Conservation (phyloP, 1,140 invertebrate species). For the Sarcophaga peregrina region DNA sequence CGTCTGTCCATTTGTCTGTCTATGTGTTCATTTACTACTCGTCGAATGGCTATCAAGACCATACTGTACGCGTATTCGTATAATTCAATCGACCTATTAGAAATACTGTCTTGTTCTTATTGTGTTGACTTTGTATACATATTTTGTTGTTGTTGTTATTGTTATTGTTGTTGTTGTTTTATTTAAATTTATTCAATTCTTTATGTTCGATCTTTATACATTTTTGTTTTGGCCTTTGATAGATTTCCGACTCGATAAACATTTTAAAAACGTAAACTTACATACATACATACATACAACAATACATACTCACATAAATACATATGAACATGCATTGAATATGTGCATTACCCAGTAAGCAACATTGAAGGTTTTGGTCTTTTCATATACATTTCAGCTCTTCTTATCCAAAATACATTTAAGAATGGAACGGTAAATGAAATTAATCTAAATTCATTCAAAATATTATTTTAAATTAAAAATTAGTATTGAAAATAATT, state of each 20-base stretch:
- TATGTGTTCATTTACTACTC: not conserved
- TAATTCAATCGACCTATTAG: constrained; percentile 4
- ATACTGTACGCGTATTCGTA: constrained; percentile 5
- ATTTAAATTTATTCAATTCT: constrained; percentile 25
- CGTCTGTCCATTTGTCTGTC: not conserved
- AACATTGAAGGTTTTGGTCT: not conserved
- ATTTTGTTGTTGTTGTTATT: not conserved
- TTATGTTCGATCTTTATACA: constrained; percentile 25
- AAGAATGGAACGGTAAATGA: too few relatives aligned
- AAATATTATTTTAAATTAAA: too few relatives aligned
- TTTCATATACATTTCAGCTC: too few relatives aligned
- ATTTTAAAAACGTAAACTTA: not conserved
- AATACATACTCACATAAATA: too few relatives aligned
- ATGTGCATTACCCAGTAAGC: not conserved
- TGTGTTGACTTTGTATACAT: not conserved
- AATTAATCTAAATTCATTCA: too few relatives aligned
- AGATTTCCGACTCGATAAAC: constrained; percentile 24
- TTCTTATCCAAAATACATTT: too few relatives aligned
- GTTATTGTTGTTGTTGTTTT: constrained; percentile 25
- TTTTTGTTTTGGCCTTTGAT: constrained; percentile 24
- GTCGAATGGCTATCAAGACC: not conserved
- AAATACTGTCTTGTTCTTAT: constrained; percentile 16
- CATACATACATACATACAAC: not conserved
- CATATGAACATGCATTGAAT: not conserved
- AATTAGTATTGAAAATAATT: too few relatives aligned